phyloP scores from a whole-genome alignment of 2,113 vertebrate genomes.

The Macroglossus sobrinus region DNA sequence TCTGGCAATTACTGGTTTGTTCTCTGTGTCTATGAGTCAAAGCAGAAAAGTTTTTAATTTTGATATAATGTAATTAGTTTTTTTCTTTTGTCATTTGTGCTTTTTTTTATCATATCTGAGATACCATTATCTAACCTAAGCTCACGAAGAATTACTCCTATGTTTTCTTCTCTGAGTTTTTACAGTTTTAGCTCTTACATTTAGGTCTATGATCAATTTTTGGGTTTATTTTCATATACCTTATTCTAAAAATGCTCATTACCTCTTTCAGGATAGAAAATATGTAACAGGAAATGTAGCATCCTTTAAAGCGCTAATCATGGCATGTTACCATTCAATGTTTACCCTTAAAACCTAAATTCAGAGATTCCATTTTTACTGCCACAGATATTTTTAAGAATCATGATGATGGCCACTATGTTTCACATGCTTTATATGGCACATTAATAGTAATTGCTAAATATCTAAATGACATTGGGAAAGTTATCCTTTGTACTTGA shows the following conservation, averaged over 20 bases:
- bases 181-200: not conserved
- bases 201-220: not conserved
- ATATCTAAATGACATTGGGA: not conserved
- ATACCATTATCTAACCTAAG: not conserved
- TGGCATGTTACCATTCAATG: not conserved
- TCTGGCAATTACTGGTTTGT: too few species aligned
- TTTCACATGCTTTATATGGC: not conserved
- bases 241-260: not conserved
- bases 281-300: not conserved
- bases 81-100: not conserved
- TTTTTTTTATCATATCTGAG: not conserved
- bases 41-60: not conserved
- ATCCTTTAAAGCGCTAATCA: not conserved
- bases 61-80: not conserved
- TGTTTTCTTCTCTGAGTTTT: slow-evolving; percentile 16
- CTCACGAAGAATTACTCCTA: not conserved
- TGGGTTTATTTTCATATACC: not conserved
- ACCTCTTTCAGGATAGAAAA: not conserved
- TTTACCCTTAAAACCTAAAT: not conserved
- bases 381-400: not conserved
- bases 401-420: not conserved
- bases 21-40: not conserved
- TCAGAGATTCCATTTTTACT: not conserved
- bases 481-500: slow-evolving; percentile 9
- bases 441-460: not conserved